Evolutionary conservation across 2,113 vertebrate genomes (phyloP).

Genomic region (Rattus rattus): DNA sequence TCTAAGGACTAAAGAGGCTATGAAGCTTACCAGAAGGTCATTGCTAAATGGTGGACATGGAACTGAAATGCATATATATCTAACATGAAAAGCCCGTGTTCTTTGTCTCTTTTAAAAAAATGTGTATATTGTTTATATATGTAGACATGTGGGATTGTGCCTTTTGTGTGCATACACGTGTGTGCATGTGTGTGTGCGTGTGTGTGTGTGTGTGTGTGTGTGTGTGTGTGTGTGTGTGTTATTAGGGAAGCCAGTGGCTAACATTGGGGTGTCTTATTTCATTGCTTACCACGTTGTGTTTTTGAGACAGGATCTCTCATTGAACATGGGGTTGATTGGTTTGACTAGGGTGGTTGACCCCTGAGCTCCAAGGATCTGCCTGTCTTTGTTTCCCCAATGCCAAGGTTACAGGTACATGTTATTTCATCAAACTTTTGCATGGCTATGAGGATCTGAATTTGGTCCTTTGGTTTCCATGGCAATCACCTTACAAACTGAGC

Average conservation of each 20-base stretch:
- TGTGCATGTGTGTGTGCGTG: background rate
- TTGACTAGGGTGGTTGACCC: background rate
- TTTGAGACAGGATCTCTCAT: background rate
- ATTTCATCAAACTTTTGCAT: background rate
- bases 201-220: background rate
- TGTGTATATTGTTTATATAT: background rate
- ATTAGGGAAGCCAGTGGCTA: background rate
- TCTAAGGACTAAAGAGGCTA: background rate
- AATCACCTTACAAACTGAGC: background rate
- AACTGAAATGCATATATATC: background rate
- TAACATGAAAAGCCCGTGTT: background rate
- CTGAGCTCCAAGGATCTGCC: background rate
- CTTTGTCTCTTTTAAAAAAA: background rate
- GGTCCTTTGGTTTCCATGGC: too few species aligned
- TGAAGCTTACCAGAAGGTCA: background rate
- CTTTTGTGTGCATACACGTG: background rate
- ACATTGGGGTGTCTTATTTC: background rate
- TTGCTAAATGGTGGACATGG: slow-evolving; percentile 21
- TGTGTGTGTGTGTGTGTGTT: background rate
- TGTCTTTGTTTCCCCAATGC: background rate
- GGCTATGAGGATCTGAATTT: background rate
- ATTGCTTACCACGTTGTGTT: background rate
- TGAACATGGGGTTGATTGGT: background rate
- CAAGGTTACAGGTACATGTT: background rate
- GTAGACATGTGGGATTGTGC: background rate